phyloP scores from a whole-genome alignment of 30 jellyfish, hydroid and myxozoan species.

The Rhopilema esculentum region DNA sequence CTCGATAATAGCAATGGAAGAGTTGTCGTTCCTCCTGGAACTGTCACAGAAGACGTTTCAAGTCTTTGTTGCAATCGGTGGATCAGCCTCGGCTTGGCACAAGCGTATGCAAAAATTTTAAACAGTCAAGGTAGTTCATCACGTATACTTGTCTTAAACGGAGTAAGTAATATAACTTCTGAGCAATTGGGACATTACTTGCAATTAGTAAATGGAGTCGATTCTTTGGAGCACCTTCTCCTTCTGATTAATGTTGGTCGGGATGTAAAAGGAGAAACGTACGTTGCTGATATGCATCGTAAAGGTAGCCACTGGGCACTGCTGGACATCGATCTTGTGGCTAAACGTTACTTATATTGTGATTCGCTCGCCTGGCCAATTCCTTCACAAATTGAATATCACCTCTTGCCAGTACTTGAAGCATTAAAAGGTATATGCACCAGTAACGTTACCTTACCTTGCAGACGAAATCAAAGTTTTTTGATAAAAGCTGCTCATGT shows the following conservation, averaged over 20 bases:
- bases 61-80: slow-evolving; percentile 29
- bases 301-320: slow-evolving; percentile 30
- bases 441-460: no score
- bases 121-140: background rate
- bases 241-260: slow-evolving; percentile 1
- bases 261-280: slow-evolving; percentile 1
- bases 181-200: background rate
- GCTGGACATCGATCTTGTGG: background rate
- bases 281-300: background rate
- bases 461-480: no score
- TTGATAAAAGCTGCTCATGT: no score
- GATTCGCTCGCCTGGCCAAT: slow-evolving; percentile 25
- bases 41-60: background rate
- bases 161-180: background rate
- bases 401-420: no score
- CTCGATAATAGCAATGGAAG: slow-evolving; percentile 10
- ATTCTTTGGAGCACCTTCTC: background rate
- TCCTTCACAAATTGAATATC: background rate
- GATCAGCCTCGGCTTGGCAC: slow-evolving; percentile 6
- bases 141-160: background rate
- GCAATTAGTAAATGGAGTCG: background rate
- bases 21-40: background rate
- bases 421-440: no score
- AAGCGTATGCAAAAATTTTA: background rate
- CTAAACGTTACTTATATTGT: slow-evolving; percentile 1